These are phyloP conservation scores for Lynx canadensis DNA, from an alignment of 2,113 vertebrate species.

Conservation along the genomic window DNA sequence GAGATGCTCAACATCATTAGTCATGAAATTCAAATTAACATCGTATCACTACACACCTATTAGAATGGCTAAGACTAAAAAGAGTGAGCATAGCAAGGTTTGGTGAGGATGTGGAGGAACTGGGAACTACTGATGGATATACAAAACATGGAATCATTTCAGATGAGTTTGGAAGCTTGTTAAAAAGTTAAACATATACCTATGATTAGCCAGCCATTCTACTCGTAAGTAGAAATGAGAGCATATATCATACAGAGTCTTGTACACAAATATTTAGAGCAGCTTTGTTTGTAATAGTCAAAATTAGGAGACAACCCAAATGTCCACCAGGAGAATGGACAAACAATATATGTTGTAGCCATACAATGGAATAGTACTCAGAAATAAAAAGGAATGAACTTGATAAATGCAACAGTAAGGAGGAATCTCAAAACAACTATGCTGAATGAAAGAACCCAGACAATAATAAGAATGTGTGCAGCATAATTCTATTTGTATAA, in stretches of 20 bases:
- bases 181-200: not conserved
- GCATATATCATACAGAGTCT: not conserved
- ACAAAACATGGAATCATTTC: not conserved
- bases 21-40: not conserved
- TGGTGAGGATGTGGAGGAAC: not conserved
- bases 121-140: not conserved
- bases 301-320: not conserved
- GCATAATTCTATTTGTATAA: not conserved
- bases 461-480: not conserved
- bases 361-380: not conserved
- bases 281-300: not conserved
- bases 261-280: not conserved
- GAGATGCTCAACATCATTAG: not conserved
- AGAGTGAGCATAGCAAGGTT: not conserved
- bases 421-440: not conserved
- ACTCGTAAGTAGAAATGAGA: not conserved
- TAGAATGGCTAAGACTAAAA: not conserved
- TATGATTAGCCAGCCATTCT: not conserved
- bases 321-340: not conserved
- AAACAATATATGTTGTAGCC: not conserved
- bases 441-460: not conserved
- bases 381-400: not conserved
- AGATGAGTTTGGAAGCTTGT: not conserved
- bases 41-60: not conserved
- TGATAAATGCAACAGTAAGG: not conserved